Evolutionary conservation across 2,113 vertebrate genomes (phyloP), one percentile per base, ranked within the genome.

Genomic region (Thunnus maccoyii): DNA sequence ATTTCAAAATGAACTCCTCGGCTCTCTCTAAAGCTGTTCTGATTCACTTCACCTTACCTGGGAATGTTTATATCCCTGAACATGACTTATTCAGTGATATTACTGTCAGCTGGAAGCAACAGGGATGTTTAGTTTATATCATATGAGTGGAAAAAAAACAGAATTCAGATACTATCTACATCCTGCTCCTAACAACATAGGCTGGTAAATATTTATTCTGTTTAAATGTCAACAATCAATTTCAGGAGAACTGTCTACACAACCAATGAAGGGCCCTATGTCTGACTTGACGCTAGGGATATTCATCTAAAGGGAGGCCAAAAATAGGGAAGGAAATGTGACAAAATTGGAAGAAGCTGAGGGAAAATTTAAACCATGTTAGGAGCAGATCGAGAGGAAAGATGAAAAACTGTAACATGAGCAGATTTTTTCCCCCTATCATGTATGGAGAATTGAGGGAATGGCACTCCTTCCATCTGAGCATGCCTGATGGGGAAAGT

Each of bases 71-170:
- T 79, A 75, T 91, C 77, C 62, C 85, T 72, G 64, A 74, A 75
- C 81, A 88, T 89, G 87, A 89, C 81, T 91, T 90, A 93, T 89
- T 92, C 84, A 87, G 77, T 14, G 70, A 77, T 77, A 75, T 80
- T 86, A 75, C 61, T 80, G 72, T 86, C 70, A 78, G 77, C 54
- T 78, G 76, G 41, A 82, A 81, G 61, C 80, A 67, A 66, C 0
- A n/a, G 63, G 30, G 58, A 86, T 86, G 72, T 90, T 85, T 80
- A 78, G 62, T 69, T 86, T 76, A 82, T 60, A 84, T 80, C 50
- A 71, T 71, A 83, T 6, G 22, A 51, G 27, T 17, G 6, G 17
- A 46, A 80, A 72, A 25, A 48, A 44, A 52, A 20, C 18, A 14
- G 25, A 72, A 78, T 68, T 27, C 44, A 30, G 76, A 88, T 82